Base-by-base conservation (phyloP, 2,888 invertebrate species). In the Acrocera orbiculus region DNA sequence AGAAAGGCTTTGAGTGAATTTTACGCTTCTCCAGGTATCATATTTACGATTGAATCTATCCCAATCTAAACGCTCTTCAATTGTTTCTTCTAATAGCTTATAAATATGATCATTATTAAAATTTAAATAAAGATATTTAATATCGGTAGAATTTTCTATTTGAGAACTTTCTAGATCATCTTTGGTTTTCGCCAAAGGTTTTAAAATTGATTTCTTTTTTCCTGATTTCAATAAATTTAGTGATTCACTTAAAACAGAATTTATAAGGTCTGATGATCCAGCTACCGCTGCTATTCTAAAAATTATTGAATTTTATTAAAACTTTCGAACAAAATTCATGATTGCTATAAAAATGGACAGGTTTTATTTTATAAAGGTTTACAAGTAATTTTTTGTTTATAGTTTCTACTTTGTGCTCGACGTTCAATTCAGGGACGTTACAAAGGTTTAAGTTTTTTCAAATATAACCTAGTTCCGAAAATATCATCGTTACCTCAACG, bases 231-330 rank as follows among this genome's bases (percentile, higher is more conserved):
- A 48, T n/a, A n/a, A n/a, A n/a, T n/a, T n/a, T n/a, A n/a, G n/a
- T 5, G 58, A 51, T 38, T 59, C 58, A 16, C 56, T 56, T 17
- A 58, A 51, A 30, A 58, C 32, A 0, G 57, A 55, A 48, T 59
- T 58, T 53, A 58, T 59, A 20, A 56, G 57, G 41, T 47, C 56
- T 29, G 60, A 56, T 25, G 58, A 58, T 14, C 57, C 53, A 40
- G 58, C 58, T 4, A 60, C 56, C 16, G 57, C 55, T 20, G 57
- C 58, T 37, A 58, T 58, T 30, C 60, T 56, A 40, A 28, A 44
- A 41, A 10, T 24, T 20, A 31, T 31, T n/a, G n/a, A n/a, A n/a
- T n/a, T n/a, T n/a, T n/a, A n/a, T n/a, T n/a, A n/a, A n/a, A n/a
- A n/a, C n/a, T n/a, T n/a, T n/a, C n/a, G n/a, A n/a, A n/a, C n/a